These are phyloP conservation scores for Zalophus californianus DNA, from an alignment of 2,797 vertebrate species.

Conservation along the genomic window DNA sequence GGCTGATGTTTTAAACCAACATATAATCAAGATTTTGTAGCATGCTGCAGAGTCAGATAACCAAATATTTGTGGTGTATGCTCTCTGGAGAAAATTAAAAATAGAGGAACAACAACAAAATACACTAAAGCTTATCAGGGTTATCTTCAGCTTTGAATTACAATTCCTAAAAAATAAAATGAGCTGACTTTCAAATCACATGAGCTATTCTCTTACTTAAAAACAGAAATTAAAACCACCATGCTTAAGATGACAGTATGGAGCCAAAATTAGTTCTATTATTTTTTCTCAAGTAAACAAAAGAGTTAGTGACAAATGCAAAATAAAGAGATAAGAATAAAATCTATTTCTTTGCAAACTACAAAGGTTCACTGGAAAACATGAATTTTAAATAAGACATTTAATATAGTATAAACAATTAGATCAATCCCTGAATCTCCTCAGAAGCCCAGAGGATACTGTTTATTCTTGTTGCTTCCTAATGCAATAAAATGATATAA, in stretches of 20 bases:
- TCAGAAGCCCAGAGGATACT: conserved; percentile 54
- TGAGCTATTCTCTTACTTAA: conserved; percentile 14
- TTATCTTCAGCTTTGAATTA: conserved; percentile 48
- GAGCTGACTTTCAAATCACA: neutral
- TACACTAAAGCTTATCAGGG: neutral
- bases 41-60: neutral
- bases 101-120: neutral
- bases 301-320: conserved; percentile 31
- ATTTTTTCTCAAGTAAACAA: conserved; percentile 56
- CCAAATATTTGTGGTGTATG: neutral
- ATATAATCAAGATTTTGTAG: neutral
- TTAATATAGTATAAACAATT: conserved; percentile 56
- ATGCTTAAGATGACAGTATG: neutral
- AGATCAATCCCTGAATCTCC: neutral
- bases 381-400: conserved; percentile 58
- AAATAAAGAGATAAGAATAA: conserved; percentile 34
- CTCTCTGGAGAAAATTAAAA: conserved; percentile 41
- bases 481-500: conserved; percentile 57
- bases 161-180: conserved; percentile 25
- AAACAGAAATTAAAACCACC: conserved; percentile 3
- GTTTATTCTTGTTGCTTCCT: conserved; percentile 50
- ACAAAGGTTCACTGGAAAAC: conserved; percentile 14
- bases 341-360: conserved; percentile 27
- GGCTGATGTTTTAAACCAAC: neutral
- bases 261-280: conserved; percentile 24